phyloP scores from a whole-genome alignment of 2,888 invertebrate species.

The Muschampia plurimacula region DNA sequence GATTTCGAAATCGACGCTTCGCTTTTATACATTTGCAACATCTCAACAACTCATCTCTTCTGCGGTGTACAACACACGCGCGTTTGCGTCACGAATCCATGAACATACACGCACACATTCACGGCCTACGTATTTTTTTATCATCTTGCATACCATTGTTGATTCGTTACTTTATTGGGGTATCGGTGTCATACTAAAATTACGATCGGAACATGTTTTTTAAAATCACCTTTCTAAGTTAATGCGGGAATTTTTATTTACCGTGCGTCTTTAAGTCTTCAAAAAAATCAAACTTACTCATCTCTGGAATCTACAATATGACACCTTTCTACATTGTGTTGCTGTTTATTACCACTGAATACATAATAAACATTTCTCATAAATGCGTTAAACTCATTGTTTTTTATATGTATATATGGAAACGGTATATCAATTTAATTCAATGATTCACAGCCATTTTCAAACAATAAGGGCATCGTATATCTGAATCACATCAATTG shows the following conservation, averaged over 20 bases:
- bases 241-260: conserved; percentile 16
- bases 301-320: conserved; percentile 13
- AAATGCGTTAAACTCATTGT: neutral
- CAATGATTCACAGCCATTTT: conserved; percentile 14
- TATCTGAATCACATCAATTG: conserved; percentile 27
- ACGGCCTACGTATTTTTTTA: conserved; percentile 68
- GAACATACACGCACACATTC: conserved; percentile 59
- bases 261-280: neutral
- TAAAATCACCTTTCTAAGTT: conserved; percentile 19
- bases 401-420: neutral
- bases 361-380: neutral
- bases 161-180: conserved; percentile 68
- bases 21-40: conserved; percentile 76
- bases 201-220: conserved; percentile 44
- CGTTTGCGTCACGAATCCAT: conserved; percentile 52
- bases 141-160: conserved; percentile 70
- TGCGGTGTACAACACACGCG: conserved; percentile 59
- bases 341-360: conserved; percentile 1
- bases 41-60: conserved; percentile 69
- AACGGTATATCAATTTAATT: conserved; percentile 1
- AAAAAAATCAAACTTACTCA: conserved; percentile 6
- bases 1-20: conserved; percentile 81
- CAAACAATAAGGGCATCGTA: conserved; percentile 12
- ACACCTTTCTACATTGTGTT: conserved; percentile 10
- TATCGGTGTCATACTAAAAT: conserved; percentile 69